Evolutionary conservation across 1,140 invertebrate species (phyloP).

Genomic region (Adelges cooleyi): DNA sequence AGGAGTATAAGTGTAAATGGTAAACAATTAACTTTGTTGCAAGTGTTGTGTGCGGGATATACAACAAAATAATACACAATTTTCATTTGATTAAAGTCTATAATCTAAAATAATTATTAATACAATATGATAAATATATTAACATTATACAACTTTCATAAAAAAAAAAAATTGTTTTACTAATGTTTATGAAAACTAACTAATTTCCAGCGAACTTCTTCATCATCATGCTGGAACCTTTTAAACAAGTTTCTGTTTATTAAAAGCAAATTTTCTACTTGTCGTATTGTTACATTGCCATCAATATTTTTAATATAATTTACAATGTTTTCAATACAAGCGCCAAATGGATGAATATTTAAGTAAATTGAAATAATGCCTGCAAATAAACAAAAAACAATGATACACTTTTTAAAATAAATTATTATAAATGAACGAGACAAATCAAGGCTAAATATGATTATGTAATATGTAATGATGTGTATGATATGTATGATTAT

Average conservation of each 20-base stretch:
- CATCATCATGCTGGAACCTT: slow-evolving; percentile 53
- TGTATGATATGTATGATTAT: not conserved
- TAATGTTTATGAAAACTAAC: slow-evolving; percentile 45
- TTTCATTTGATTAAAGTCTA: too few species aligned
- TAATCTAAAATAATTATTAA: too few species aligned
- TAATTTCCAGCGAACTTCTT: slow-evolving; percentile 67
- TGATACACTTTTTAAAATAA: not conserved
- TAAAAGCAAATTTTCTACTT: slow-evolving; percentile 57
- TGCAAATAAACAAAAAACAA: slow-evolving; percentile 37
- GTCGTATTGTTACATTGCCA: slow-evolving; percentile 53
- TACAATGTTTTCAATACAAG: slow-evolving; percentile 73
- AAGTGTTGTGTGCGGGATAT: too few species aligned
- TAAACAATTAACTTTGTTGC: too few species aligned
- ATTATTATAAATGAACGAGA: not conserved
- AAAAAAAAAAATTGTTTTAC: too few species aligned
- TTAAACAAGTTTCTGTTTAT: slow-evolving; percentile 59
- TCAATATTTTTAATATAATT: slow-evolving; percentile 64
- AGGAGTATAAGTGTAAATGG: too few species aligned
- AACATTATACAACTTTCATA: not conserved
- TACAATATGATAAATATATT: too few species aligned
- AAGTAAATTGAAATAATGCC: slow-evolving; percentile 72
- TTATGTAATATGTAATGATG: not conserved
- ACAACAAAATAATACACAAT: too few species aligned
- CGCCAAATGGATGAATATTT: slow-evolving; percentile 77
- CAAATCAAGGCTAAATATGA: too few species aligned